phyloP scores from a whole-genome alignment of 2,888 invertebrate species.

The Prenolepis imparis region DNA sequence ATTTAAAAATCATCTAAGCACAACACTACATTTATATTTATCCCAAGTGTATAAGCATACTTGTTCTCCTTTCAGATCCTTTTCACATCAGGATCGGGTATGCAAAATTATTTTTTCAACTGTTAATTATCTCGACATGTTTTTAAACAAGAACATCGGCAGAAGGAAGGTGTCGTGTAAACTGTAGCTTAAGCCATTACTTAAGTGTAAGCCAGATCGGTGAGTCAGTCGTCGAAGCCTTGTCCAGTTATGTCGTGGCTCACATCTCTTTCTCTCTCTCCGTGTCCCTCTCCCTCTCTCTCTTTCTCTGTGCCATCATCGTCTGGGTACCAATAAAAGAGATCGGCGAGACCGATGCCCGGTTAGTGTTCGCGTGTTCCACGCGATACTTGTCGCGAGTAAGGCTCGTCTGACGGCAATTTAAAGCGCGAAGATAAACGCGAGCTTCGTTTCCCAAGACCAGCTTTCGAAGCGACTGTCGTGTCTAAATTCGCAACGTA shows the following conservation, averaged over 20 bases:
- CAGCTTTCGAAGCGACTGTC: not conserved
- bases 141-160: not conserved
- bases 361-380: conserved; percentile 32
- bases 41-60: not conserved
- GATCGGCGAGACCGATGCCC: conserved; percentile 30
- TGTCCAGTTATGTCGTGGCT: not conserved
- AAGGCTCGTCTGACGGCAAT: not conserved
- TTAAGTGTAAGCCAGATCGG: not conserved
- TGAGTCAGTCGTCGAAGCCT: conserved; percentile 32
- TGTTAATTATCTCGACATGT: not conserved
- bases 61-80: not conserved
- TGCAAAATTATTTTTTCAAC: not conserved
- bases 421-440: not conserved
- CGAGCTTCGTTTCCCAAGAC: not conserved
- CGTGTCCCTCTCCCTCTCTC: too few species aligned
- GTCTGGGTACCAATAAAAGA: conserved; percentile 31
- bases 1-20: too few species aligned
- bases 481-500: not conserved
- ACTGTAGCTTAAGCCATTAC: not conserved
- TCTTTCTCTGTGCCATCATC: conserved; percentile 3
- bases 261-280: not conserved
- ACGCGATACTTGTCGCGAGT: not conserved
- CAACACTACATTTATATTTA: too few species aligned
- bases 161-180: not conserved
- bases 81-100: not conserved